A percentile compares a stretch with the other conserved stretches of the same genome.
phyloP scores from a whole-genome alignment of 2,888 invertebrate species.

The Copidosoma aretas region DNA sequence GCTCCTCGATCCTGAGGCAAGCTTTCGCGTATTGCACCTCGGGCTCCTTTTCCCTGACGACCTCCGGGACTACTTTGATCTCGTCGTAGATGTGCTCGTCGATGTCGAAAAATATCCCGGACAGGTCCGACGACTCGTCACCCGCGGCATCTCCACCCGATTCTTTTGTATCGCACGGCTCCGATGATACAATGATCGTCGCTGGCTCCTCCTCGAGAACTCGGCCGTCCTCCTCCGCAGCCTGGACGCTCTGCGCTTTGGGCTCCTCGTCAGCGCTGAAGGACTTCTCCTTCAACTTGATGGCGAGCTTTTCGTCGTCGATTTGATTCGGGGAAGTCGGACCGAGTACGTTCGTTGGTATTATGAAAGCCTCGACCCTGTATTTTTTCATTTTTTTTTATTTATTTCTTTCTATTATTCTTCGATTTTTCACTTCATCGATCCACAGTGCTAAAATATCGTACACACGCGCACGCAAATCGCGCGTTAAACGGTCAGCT shows the following conservation, averaged over 20 bases:
- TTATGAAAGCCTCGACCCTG: constrained; percentile 53
- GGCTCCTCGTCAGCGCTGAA: constrained; percentile 29
- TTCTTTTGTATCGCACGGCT: neutral
- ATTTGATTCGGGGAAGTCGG: constrained; percentile 41
- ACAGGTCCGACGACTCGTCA: constrained; percentile 23
- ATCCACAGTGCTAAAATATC: too few species aligned
- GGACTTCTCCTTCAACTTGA: constrained; percentile 43
- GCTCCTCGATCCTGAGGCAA: constrained; percentile 38
- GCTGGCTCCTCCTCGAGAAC: neutral
- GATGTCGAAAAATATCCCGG: constrained; percentile 36
- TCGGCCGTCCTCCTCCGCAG: neutral
- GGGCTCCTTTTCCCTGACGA: constrained; percentile 6
- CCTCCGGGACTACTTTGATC: constrained; percentile 26
- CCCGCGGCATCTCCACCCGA: neutral
- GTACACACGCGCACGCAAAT: too few species aligned
- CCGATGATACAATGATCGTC: too few species aligned
- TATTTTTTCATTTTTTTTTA: constrained; percentile 43
- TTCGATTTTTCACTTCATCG: too few species aligned
- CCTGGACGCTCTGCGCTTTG: constrained; percentile 1
- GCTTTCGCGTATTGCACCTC: constrained; percentile 29
- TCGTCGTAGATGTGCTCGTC: constrained; percentile 46
- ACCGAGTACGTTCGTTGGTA: constrained; percentile 43
- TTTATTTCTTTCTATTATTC: neutral
- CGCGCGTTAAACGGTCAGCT: too few species aligned
- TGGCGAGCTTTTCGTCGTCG: constrained; percentile 47